A percentile compares a stretch with the other conserved stretches of the same genome.
phyloP scores from a whole-genome alignment of 2,888 invertebrate genomes.

The Drosophila peninsularis region DNA sequence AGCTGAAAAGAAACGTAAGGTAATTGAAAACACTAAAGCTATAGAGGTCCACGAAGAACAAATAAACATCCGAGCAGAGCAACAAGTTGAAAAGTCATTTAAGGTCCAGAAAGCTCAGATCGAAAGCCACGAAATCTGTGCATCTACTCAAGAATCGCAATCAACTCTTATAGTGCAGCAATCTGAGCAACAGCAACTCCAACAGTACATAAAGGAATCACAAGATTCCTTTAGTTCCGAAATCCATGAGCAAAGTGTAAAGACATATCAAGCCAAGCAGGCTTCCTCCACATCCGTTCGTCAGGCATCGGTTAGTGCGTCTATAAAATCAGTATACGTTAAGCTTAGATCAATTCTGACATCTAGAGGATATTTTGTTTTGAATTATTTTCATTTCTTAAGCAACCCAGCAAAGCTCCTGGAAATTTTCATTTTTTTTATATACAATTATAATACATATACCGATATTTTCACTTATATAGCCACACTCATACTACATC shows the following conservation, averaged over 20 bases:
- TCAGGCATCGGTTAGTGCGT: conserved; percentile 24
- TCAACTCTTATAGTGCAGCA: conserved; percentile 9
- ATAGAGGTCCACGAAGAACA: conserved; percentile 19
- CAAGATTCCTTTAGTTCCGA: conserved; percentile 19
- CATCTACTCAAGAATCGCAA: conserved; percentile 15
- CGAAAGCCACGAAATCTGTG: conserved; percentile 15
- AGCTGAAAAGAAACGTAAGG: conserved; percentile 84
- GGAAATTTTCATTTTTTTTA: no score
- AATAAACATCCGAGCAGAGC: background rate
- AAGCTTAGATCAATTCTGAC: background rate
- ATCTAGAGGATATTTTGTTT: background rate
- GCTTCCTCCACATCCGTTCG: background rate
- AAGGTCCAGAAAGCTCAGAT: conserved; percentile 28
- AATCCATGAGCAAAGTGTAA: conserved; percentile 16
- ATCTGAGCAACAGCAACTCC: conserved; percentile 6
- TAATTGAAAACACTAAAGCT: conserved; percentile 77
- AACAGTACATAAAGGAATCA: conserved; percentile 10
- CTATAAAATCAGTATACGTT: background rate
- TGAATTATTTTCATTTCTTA: background rate
- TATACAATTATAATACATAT: background rate
- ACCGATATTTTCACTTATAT: no score
- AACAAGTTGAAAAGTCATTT: conserved; percentile 6
- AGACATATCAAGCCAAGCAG: conserved; percentile 18
- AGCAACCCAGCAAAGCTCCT: conserved; percentile 5
- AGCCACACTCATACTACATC: background rate